Evolutionary conservation across 2,888 invertebrate species (phyloP), one percentile per base, ranked within the genome.

Genomic region (Eurois occulta): DNA sequence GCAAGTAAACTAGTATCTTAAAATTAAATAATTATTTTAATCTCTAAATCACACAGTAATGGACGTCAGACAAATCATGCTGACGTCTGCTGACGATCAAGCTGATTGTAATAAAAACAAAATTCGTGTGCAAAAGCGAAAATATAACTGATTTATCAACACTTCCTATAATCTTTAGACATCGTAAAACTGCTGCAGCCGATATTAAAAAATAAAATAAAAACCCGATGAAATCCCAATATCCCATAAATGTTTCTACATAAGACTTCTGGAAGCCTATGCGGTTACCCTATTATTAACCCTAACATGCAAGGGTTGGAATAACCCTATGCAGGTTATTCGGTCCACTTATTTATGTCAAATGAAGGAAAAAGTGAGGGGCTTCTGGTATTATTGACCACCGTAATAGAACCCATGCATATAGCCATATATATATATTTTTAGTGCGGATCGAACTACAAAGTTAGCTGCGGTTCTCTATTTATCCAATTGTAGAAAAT

Each of bases 331-430:
- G 16, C 16, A 32, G 52, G 46, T 38, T 82, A 77, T 28, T 64
- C 55, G n/a, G 41, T 48, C 38, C 43, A 66, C 24, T 60, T n/a
- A 60, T 43, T 78, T 5, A 35, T 41, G 32, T 11, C 18, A 48
- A 79, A 80, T 84, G 80, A 65, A 60, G 46, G 32, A 28, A 65
- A 70, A 60, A 66, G 32, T 66, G 11, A 77, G 16, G 65, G 48
- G 65, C 58, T 70, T 48, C 48, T 71, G 28, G 60, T 35, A 21
- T 18, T 46, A 24, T 24, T 28, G 48, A 66, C 32, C 38, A 60
- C 66, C 66, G 60, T 38, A 52, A 60, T 32, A 46, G 13, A 52
- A n/a, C 28, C 18, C 38, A 64, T 55, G 41, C 48, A 58, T 32
- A 38, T 6, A 24, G 16, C 43, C 4, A 38, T 1, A 41, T 6